Percentiles rank a stretch among this genome's conserved stretches.
phyloP scores from a whole-genome alignment of 2,113 vertebrate species.

The Hydropotes inermis region DNA sequence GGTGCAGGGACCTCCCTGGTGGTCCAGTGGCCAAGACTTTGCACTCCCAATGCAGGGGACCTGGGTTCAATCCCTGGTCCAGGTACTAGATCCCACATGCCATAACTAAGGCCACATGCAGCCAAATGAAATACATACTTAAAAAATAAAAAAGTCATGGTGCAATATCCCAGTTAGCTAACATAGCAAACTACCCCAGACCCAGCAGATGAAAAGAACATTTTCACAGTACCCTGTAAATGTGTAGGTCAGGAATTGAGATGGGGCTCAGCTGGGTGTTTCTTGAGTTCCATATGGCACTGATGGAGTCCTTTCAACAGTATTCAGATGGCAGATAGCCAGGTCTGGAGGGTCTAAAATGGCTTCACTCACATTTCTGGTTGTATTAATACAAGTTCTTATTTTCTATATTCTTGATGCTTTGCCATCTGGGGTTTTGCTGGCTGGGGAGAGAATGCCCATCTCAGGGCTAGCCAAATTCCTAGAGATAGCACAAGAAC shows the following conservation, averaged over 20 bases:
- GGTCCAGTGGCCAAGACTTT: background rate
- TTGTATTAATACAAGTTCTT: background rate
- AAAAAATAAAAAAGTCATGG: background rate
- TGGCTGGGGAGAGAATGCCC: background rate
- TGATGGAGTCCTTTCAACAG: background rate
- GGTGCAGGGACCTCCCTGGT: background rate
- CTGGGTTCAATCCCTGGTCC: background rate
- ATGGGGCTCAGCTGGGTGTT: background rate
- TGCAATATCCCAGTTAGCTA: background rate
- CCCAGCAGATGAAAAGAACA: background rate
- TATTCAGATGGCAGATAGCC: background rate
- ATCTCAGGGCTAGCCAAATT: background rate
- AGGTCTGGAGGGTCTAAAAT: background rate
- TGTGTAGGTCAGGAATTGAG: background rate
- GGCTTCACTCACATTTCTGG: background rate
- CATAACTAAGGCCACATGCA: background rate
- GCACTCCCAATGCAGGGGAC: fast-evolving
- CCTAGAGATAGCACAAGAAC: background rate
- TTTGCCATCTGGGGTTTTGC: background rate
- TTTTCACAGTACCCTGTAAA: background rate
- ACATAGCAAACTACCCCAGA: background rate
- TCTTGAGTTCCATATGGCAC: background rate
- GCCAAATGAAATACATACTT: background rate
- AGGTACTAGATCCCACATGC: background rate
- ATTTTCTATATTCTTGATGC: background rate